Conservation (phyloP, 2,888 invertebrate species). For the Danaus chrysippus region DNA sequence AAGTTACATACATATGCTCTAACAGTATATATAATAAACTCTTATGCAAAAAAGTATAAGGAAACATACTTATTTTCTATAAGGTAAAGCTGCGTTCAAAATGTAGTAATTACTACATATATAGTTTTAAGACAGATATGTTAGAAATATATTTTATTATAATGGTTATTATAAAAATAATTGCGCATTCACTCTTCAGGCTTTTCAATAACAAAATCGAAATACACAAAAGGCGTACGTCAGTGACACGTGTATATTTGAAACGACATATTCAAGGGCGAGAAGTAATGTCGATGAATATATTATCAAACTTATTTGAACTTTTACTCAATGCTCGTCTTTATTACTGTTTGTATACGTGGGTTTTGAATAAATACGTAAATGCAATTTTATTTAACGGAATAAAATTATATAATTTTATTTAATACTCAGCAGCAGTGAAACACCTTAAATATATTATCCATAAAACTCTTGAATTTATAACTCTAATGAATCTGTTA, state of each 20-base stretch:
- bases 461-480: not conserved
- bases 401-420: not conserved
- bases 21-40: too few relatives aligned
- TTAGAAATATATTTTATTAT: too few relatives aligned
- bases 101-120: too few relatives aligned
- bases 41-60: too few relatives aligned
- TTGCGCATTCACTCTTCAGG: not conserved
- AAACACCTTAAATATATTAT: too few relatives aligned
- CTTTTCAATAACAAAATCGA: constrained; percentile 16
- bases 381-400: constrained; percentile 2
- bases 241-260: constrained; percentile 11
- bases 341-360: constrained; percentile 22
- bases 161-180: too few relatives aligned
- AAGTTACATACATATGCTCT: too few relatives aligned
- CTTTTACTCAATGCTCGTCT: constrained; percentile 25
- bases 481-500: constrained; percentile 7
- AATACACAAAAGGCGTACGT: constrained; percentile 6
- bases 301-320: constrained; percentile 27
- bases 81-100: too few relatives aligned
- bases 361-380: constrained; percentile 24
- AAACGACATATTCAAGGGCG: constrained; percentile 32
- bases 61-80: too few relatives aligned
- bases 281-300: constrained; percentile 27
- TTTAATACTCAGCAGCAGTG: not conserved
- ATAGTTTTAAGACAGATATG: too few relatives aligned